These are phyloP conservation scores for Masticophis lateralis DNA, from an alignment of 2,797 vertebrate genomes.

Conservation along the genomic window DNA sequence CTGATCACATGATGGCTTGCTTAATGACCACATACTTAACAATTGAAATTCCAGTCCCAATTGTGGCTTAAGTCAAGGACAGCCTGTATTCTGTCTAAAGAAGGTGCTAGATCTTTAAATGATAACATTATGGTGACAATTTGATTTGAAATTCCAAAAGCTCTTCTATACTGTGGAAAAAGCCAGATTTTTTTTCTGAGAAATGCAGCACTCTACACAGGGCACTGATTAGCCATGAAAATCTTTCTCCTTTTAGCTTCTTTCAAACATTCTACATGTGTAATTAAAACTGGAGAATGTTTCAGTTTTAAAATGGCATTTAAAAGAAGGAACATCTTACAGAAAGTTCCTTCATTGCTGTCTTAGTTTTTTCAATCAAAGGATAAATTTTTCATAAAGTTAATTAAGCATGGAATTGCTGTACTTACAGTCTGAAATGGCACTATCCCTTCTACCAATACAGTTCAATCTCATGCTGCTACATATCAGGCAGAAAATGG, in stretches of 20 bases:
- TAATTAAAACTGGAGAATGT: background rate
- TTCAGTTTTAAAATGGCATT: background rate
- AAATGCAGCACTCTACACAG: background rate
- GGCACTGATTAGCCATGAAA: background rate
- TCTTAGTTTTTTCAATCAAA: background rate
- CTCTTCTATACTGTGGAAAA: background rate
- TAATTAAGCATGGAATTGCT: background rate
- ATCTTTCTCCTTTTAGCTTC: background rate
- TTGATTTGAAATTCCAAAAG: background rate
- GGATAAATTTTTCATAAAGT: background rate
- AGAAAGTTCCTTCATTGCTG: background rate
- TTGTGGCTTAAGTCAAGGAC: background rate
- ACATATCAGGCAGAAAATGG: background rate
- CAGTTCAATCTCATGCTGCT: background rate
- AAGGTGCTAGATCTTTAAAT: background rate
- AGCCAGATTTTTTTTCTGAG: background rate
- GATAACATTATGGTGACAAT: background rate
- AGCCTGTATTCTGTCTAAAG: background rate
- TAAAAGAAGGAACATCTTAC: background rate
- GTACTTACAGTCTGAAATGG: background rate
- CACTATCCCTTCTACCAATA: background rate
- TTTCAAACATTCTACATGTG: background rate
- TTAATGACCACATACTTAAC: background rate
- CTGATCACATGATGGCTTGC: no score
- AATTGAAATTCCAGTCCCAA: background rate